Evolutionary conservation across 2,888 invertebrate genomes (phyloP).

Genomic region (Papilio protenor): DNA sequence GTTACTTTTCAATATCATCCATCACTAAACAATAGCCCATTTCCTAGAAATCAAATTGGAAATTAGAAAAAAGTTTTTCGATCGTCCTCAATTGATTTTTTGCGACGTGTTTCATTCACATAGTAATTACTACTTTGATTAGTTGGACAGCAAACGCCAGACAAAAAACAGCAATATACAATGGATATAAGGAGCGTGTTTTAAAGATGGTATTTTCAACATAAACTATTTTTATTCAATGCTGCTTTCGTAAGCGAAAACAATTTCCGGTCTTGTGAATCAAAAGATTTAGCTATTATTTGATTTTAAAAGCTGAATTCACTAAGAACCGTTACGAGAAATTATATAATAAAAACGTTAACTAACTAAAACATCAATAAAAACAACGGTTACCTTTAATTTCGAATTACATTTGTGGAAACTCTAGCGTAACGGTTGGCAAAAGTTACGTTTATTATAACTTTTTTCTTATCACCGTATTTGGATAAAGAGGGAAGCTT

Average conservation of each 20-base stretch:
- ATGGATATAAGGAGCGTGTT: conserved; percentile 1
- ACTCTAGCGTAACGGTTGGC: conserved; percentile 8
- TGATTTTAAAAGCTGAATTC: not conserved
- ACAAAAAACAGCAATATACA: conserved; percentile 15
- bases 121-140: conserved; percentile 16
- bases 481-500: conserved; percentile 29
- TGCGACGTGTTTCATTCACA: conserved; percentile 3
- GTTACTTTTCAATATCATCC: not conserved
- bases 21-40: conserved; percentile 10
- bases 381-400: not conserved
- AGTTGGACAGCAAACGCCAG: conserved; percentile 7
- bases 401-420: not conserved
- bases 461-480: conserved; percentile 15
- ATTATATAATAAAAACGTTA: not conserved
- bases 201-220: not conserved
- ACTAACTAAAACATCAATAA: not conserved
- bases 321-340: not conserved
- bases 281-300: not conserved
- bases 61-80: conserved; percentile 26
- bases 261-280: not conserved
- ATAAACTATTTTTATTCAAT: not conserved
- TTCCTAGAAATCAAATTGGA: conserved; percentile 15
- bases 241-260: not conserved
- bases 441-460: conserved; percentile 6
- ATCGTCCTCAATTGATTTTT: conserved; percentile 26